A percentile compares a stretch with the other conserved stretches of the same genome.
These are phyloP conservation scores for Aplodontia rufa DNA, from an alignment of 2,113 vertebrate genomes.

Conservation along the genomic window DNA sequence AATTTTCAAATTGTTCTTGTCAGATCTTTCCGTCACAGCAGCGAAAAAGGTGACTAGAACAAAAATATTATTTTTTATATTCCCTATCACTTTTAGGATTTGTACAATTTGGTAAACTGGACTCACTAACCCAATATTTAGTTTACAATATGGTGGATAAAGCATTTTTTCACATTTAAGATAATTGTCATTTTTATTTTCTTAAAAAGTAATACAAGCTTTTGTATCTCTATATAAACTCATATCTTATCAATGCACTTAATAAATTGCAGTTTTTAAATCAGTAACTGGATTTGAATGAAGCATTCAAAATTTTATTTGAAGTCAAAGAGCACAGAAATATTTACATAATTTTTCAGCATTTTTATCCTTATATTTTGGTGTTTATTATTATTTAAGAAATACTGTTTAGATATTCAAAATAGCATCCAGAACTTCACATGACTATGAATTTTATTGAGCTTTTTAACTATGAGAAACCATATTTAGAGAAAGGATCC, in stretches of 20 bases:
- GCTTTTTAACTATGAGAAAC: background rate
- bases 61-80: background rate
- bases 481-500: background rate
- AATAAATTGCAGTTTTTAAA: background rate
- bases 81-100: background rate
- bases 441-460: background rate
- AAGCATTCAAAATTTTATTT: background rate
- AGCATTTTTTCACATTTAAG: background rate
- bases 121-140: background rate
- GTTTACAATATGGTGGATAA: background rate
- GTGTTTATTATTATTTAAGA: background rate
- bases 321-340: background rate
- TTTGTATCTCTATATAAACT: background rate
- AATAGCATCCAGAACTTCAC: background rate
- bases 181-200: constrained; percentile 8
- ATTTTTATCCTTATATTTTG: background rate
- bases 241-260: background rate
- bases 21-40: no score
- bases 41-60: no score
- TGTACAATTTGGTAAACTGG: background rate
- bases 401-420: background rate
- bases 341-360: background rate
- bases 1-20: no score
- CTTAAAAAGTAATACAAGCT: background rate
- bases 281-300: background rate